Conservation (phyloP, 2,888 invertebrate species). For the Spilosoma lubricipeda region DNA sequence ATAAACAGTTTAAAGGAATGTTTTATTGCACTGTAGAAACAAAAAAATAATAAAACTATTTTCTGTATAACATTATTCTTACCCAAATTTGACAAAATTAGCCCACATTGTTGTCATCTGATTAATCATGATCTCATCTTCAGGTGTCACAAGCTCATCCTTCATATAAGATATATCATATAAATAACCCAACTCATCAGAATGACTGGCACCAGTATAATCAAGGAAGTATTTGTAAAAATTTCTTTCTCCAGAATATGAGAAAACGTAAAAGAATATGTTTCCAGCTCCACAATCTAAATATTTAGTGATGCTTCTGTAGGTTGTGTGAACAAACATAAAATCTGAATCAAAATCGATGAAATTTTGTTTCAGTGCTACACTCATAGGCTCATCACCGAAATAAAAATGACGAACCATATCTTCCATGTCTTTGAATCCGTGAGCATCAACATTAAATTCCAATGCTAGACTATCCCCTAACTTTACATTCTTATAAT, state of each 20-base stretch:
- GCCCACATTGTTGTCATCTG: no score
- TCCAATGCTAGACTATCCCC: conserved; percentile 37
- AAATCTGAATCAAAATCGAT: conserved; percentile 63
- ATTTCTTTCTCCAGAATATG: conserved; percentile 42
- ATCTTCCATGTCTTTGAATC: conserved; percentile 38
- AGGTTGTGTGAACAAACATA: conserved; percentile 56
- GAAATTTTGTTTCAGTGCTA: conserved; percentile 40
- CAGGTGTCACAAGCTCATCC: no score
- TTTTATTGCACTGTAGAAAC: no score
- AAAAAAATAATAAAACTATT: no score
- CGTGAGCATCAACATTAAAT: conserved; percentile 42
- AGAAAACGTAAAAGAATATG: conserved; percentile 67
- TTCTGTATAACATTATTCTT: no score
- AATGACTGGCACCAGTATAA: no score
- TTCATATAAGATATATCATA: no score
- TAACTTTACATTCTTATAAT: conserved; percentile 46
- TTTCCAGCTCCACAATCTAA: conserved; percentile 45
- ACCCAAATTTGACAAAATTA: no score
- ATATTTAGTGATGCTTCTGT: conserved; percentile 57
- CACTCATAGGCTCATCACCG: conserved; percentile 53
- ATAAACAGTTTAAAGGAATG: no score
- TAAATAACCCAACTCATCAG: no score
- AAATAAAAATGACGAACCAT: conserved; percentile 60
- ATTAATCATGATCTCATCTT: no score
- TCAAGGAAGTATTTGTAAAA: background rate